phyloP scores from a whole-genome alignment of 2,113 vertebrate genomes.

The Apeltes quadracus region DNA sequence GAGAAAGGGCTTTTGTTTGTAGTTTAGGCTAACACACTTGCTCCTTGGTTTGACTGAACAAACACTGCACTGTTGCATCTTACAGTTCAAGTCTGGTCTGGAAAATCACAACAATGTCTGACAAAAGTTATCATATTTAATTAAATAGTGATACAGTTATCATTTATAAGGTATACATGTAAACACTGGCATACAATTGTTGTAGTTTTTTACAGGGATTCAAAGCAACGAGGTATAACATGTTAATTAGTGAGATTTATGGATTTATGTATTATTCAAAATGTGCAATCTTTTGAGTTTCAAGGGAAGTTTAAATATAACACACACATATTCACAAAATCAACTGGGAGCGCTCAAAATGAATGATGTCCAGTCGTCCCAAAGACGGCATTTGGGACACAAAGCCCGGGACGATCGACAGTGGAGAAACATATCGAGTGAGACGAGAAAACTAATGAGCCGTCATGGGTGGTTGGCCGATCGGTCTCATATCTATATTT shows the following conservation, averaged over 20 bases:
- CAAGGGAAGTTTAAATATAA: neutral
- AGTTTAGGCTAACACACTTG: neutral
- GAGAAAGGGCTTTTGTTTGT: neutral
- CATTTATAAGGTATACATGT: neutral
- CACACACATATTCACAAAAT: neutral
- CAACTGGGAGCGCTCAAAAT: neutral
- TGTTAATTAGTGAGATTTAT: neutral
- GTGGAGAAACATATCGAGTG: neutral
- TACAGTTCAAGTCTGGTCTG: neutral
- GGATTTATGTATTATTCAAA: no score
- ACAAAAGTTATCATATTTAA: neutral
- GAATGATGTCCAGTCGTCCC: neutral
- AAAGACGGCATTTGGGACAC: neutral
- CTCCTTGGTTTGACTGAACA: neutral
- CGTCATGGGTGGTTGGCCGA: neutral
- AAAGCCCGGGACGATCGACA: neutral
- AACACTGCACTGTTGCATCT: neutral
- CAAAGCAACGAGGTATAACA: neutral
- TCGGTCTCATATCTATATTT: conserved; percentile 16
- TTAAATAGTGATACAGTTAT: no score
- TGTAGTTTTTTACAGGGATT: neutral
- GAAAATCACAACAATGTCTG: neutral
- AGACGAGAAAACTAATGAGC: neutral
- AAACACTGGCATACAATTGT: neutral
- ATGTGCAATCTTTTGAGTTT: no score